Conservation (phyloP, 2,113 vertebrate species). For the Psilopsiagon aymara region DNA sequence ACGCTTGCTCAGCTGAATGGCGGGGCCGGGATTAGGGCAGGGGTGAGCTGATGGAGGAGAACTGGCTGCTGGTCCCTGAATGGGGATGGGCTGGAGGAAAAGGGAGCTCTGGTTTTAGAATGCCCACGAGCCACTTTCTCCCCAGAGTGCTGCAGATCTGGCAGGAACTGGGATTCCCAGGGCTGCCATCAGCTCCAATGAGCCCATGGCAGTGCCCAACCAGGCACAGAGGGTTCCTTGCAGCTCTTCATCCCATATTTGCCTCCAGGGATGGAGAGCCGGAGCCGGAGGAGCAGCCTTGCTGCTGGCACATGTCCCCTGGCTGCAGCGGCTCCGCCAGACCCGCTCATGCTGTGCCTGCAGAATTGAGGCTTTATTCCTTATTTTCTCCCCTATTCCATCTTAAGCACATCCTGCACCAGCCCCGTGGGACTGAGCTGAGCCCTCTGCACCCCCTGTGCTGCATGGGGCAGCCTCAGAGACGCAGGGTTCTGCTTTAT, state of each 20-base stretch:
- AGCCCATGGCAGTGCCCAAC: not conserved
- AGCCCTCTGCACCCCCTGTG: not conserved
- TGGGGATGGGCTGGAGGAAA: not conserved
- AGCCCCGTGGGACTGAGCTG: accelerated
- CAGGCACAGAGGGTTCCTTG: accelerated
- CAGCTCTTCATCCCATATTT: not conserved
- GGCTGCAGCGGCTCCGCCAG: not conserved
- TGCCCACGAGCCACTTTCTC: not conserved
- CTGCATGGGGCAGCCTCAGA: accelerated
- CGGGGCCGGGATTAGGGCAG: not conserved
- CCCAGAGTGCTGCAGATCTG: not conserved
- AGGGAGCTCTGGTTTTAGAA: not conserved
- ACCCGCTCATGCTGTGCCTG: not conserved
- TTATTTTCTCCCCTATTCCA: not conserved
- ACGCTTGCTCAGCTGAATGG: not conserved
- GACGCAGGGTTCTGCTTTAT: not conserved
- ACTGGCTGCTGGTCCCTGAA: not conserved
- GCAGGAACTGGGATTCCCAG: not conserved
- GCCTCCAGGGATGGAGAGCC: not conserved
- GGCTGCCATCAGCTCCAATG: not conserved
- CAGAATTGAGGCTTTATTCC: not conserved
- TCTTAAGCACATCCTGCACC: accelerated
- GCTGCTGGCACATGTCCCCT: not conserved
- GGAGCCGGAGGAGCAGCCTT: not conserved
- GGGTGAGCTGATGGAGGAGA: not conserved